These are phyloP conservation scores for Rhingia rostrata DNA, from an alignment of 2,888 invertebrate species.

Conservation along the genomic window DNA sequence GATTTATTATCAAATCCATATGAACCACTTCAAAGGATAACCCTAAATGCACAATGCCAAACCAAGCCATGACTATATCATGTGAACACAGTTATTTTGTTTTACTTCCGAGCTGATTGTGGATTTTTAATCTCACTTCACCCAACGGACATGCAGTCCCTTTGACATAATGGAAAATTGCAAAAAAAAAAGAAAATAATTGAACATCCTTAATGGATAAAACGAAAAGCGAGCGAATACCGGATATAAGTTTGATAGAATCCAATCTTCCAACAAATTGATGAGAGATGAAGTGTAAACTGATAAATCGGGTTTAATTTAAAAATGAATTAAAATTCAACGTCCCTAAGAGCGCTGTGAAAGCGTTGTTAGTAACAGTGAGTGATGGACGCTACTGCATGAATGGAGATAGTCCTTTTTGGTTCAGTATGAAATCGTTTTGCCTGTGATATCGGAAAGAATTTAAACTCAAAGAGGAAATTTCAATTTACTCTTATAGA, in stretches of 20 bases:
- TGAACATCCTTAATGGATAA: slow-evolving; percentile 41
- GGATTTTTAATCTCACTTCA: slow-evolving; percentile 32
- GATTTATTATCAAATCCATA: slow-evolving; percentile 60
- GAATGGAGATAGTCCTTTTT: slow-evolving; percentile 23
- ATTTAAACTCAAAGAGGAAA: slow-evolving; percentile 60
- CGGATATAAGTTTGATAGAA: slow-evolving; percentile 67
- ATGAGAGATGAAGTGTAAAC: slow-evolving; percentile 70
- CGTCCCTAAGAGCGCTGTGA: not conserved
- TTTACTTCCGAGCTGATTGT: slow-evolving; percentile 1
- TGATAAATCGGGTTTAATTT: slow-evolving; percentile 72
- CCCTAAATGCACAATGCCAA: not conserved
- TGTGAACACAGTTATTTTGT: not conserved
- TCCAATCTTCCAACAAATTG: slow-evolving; percentile 73
- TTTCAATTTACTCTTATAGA: slow-evolving; percentile 48
- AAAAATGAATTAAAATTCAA: slow-evolving; percentile 71
- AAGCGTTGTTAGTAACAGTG: not conserved
- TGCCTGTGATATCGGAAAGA: slow-evolving; percentile 40
- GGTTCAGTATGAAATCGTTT: slow-evolving; percentile 1
- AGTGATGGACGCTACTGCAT: slow-evolving; percentile 27
- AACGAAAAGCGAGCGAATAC: slow-evolving; percentile 18
- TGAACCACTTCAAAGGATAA: slow-evolving; percentile 15
- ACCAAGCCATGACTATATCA: not conserved
- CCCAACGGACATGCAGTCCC: not conserved
- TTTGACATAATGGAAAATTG: slow-evolving; percentile 34
- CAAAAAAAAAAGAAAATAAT: not conserved